Percentiles rank a stretch among this genome's conserved stretches.
These are phyloP conservation scores for Olivierus martensii DNA, from an alignment of 1,140 invertebrate genomes.

Conservation along the genomic window DNA sequence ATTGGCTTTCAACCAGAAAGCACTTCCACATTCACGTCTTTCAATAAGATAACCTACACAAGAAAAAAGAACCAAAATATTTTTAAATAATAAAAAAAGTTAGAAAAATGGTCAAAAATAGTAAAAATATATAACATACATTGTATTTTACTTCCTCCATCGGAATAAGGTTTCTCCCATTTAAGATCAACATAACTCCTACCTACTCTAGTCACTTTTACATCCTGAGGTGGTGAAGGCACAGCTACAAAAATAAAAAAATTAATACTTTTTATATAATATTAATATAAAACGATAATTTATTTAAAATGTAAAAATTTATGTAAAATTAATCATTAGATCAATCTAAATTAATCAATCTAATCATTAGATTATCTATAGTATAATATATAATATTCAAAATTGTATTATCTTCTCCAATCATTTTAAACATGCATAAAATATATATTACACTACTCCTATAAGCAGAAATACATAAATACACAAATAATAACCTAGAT, in stretches of 20 bases:
- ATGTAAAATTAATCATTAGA: not conserved
- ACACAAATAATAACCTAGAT: too few species aligned
- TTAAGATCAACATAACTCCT: constrained; percentile 75
- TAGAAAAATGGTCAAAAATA: too few species aligned
- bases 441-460: too few species aligned
- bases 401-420: too few species aligned
- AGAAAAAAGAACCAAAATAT: not conserved
- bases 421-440: too few species aligned
- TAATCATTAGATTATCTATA: too few species aligned
- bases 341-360: too few species aligned
- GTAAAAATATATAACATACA: not conserved
- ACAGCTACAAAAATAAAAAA: constrained; percentile 30
- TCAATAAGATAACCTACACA: constrained; percentile 17
- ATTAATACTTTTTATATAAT: not conserved
- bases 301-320: not conserved
- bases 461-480: too few species aligned
- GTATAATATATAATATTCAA: too few species aligned
- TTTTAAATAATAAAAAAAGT: too few species aligned
- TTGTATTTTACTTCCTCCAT: constrained; percentile 46
- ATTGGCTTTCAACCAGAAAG: constrained; percentile 70
- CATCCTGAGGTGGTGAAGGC: constrained; percentile 48
- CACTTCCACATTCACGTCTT: constrained; percentile 53
- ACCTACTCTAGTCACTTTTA: constrained; percentile 68
- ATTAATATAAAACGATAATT: not conserved
- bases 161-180: constrained; percentile 65